phyloP scores from a whole-genome alignment of 2,797 vertebrate species.

The Psittacula echo region DNA sequence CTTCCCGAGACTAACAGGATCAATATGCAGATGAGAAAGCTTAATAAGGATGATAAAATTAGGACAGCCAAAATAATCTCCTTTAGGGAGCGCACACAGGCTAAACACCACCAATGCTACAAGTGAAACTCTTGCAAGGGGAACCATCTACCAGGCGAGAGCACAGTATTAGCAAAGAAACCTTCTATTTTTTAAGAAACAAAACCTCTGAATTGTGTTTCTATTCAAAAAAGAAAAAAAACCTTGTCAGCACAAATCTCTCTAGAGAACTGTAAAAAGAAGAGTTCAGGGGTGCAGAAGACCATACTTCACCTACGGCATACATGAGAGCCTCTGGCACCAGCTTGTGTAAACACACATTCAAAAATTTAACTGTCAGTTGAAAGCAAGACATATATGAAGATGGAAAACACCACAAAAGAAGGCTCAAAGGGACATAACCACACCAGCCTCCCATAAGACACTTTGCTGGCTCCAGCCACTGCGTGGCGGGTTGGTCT shows the following conservation, averaged over 20 bases:
- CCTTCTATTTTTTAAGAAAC: background rate
- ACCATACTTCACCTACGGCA: background rate
- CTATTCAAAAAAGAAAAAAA: background rate
- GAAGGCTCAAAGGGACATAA: background rate
- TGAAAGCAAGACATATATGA: background rate
- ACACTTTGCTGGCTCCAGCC: background rate
- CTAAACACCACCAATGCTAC: background rate
- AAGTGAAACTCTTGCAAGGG: background rate
- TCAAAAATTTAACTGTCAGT: background rate
- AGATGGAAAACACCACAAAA: background rate
- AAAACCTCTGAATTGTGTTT: background rate
- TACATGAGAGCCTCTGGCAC: background rate
- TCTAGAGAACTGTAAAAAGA: background rate
- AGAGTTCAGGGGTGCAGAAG: background rate
- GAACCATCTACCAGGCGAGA: background rate
- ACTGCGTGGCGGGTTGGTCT: accelerated
- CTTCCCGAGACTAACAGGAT: background rate
- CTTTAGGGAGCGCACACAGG: background rate
- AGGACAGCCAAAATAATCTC: slow-evolving; percentile 23
- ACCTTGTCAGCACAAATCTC: background rate
- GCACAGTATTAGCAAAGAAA: background rate
- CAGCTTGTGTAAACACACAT: background rate
- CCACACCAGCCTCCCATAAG: background rate
- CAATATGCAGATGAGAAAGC: slow-evolving; percentile 9
- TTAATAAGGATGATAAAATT: slow-evolving; percentile 42